Percentiles rank a stretch among this genome's conserved stretches.
These are phyloP conservation scores for Zoanthus solanderi DNA, from an alignment of 92 coral and sea anemone genomes.

Conservation along the genomic window DNA sequence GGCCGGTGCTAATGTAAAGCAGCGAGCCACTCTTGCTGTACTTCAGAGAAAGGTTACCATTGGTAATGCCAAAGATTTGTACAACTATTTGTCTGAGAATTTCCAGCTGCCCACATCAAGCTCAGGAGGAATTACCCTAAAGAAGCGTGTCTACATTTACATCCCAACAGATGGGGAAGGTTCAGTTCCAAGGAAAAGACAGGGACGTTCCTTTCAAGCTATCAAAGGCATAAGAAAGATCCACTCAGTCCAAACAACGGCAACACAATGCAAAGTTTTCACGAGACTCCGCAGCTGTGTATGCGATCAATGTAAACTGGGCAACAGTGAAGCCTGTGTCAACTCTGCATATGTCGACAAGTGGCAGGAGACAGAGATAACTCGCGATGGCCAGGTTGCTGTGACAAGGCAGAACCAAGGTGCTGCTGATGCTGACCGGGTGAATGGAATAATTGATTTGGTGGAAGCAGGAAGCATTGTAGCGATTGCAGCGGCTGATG, in stretches of 20 bases:
- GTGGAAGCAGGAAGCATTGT: slow-evolving; percentile 37
- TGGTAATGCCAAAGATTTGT: slow-evolving; percentile 20
- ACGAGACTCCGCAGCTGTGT: slow-evolving; percentile 33
- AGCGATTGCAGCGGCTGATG: slow-evolving; percentile 49
- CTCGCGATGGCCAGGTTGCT: slow-evolving; percentile 1
- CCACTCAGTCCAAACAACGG: slow-evolving; percentile 49
- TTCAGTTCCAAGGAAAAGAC: slow-evolving; percentile 30
- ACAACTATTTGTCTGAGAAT: slow-evolving; percentile 20
- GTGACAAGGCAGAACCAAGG: slow-evolving; percentile 19
- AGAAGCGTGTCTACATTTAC: slow-evolving; percentile 16
- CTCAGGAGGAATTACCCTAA: slow-evolving; percentile 25
- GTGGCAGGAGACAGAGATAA: slow-evolving; percentile 23
- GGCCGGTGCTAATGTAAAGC: slow-evolving; percentile 35
- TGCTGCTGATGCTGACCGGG: slow-evolving; percentile 28
- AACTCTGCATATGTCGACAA: slow-evolving; percentile 17
- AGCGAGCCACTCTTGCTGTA: slow-evolving; percentile 25
- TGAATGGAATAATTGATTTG: neutral
- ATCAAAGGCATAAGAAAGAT: slow-evolving; percentile 53
- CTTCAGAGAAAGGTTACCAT: slow-evolving; percentile 26
- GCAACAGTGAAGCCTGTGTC: slow-evolving; percentile 15
- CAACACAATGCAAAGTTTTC: slow-evolving; percentile 40
- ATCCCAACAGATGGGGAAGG: slow-evolving; percentile 31
- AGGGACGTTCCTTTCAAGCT: slow-evolving; percentile 34
- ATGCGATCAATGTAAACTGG: slow-evolving; percentile 26
- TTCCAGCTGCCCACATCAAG: slow-evolving; percentile 25